Evolutionary conservation across 2,113 vertebrate genomes (phyloP), one percentile per base, ranked within the genome.

Genomic region (Sisor rabdophorus): DNA sequence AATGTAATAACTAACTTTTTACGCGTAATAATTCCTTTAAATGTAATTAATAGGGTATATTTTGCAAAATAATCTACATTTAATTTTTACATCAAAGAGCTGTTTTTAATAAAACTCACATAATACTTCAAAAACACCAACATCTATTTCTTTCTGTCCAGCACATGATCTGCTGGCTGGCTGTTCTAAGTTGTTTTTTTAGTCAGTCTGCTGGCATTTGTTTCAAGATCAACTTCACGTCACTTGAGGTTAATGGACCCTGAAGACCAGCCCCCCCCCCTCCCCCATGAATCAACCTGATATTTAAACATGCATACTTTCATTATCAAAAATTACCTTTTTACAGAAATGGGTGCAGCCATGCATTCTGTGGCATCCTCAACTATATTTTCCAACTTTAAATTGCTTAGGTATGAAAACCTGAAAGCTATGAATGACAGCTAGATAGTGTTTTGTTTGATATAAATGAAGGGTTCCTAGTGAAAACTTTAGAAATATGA

Each of bases 201-300:
- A n/a, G 26, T 22, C 61, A 22, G 13, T 50, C 65, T 52, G 16
- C 24, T 11, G 24, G 47, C 65, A 68, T 68, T 50, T 47, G 47
- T 28, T 17, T 3, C 1, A 50, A 11, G 26, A 52, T 68, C 65
- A 52, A 7, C 22, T 69, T 22, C 24, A 6, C 4, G 2, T 15
- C 22, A 13, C 50, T 48, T n/a, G 32, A 20, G 16, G n/a, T 65
- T 67, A 76, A 76, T 26, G 61, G 53, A 47, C 50, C 32, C 61
- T 65, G 30, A 40, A 24, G 28, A 40, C 16, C 15, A 17, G n/a
- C 26, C n/a, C 6, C 32, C 32, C 3, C 6, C 32, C 6, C 32
- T 7, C 16, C 19, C n/a, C 40, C 24, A 30, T 48, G 47, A 50
- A 52, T 61, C 50, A 44, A 20, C 48, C 64, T 30, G 8, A 8